Base-by-base conservation (phyloP, 2,888 invertebrate genomes). In the Melanophora roralis region DNA sequence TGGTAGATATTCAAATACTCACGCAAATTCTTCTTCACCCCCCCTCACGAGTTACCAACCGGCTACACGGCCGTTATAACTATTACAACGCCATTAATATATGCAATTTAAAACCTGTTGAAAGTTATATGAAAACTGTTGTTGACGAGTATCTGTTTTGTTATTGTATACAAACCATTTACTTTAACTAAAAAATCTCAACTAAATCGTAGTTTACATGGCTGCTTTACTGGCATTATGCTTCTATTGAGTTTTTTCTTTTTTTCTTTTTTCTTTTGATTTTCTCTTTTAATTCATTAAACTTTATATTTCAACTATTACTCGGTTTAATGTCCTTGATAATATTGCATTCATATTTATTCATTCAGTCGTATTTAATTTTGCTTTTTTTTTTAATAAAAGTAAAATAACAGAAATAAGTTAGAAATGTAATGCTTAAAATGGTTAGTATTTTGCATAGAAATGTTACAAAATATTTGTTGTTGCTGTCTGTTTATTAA, bases 281-380 rank as follows among this genome's bases (percentile, higher is more conserved):
- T 27, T 27, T 27, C 27, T 53, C 40, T 68, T 59, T 60, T 68
- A 69, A 69, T 76, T 57, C 76, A 69, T 69, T 76, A 64, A 69
- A 76, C 40, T 51, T 76, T 76, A 57, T 64, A 49, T 69, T 69
- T 40, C 40, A 57, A 74, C 64, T 64, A 69, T 64, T 69, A 76
- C 64, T 57, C 57, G 69, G 55, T 65, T 57, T 64, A 69, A 69
- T 76, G 76, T 76, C 47, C 57, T 57, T 47, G 40, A 34, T 60
- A 53, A 60, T 60, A 60, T 60, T 67, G 36, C n/a, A 68, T 68
- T 60, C 67, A 71, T 57, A 73, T 64, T 47, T 47, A 73, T 62
- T 64, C 62, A 55, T 72, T 51, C 51, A 21, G 49, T 62, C 16
- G 43, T 40, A 16, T 60, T 23, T 49, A n/a, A n/a, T 11, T 27